Percentiles rank a stretch among this genome's conserved stretches.
phyloP scores from a whole-genome alignment of 2,888 invertebrate species.

The Agriopis marginaria region DNA sequence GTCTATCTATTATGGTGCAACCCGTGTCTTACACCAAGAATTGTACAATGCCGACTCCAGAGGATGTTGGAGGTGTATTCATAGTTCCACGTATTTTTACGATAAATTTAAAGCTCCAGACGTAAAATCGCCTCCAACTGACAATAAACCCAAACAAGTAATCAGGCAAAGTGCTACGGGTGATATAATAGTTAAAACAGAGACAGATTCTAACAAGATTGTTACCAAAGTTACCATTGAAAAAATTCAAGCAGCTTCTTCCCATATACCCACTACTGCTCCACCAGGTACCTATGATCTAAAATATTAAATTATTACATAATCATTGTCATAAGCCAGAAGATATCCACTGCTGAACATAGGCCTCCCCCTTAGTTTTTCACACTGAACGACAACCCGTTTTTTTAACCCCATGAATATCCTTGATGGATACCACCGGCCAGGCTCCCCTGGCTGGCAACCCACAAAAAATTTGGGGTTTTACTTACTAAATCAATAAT shows the following conservation, averaged over 20 bases:
- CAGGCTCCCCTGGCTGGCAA: too few relatives aligned
- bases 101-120: constrained; percentile 63
- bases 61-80: constrained; percentile 59
- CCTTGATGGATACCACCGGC: too few relatives aligned
- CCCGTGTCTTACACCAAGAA: constrained; percentile 55
- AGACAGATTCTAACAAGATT: constrained; percentile 67
- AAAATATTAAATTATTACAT: neutral
- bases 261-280: constrained; percentile 34
- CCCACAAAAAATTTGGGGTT: too few relatives aligned
- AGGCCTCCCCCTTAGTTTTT: too few relatives aligned
- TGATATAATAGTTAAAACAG: constrained; percentile 77
- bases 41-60: constrained; percentile 48
- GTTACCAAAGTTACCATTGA: constrained; percentile 82
- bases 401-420: too few relatives aligned
- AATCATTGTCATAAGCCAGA: too few relatives aligned
- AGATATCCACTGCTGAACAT: too few relatives aligned
- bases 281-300: constrained; percentile 60
- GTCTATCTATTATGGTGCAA: constrained; percentile 57
- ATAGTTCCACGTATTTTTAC: constrained; percentile 59
- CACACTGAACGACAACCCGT: too few relatives aligned
- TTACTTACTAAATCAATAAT: too few relatives aligned
- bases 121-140: constrained; percentile 42
- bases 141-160: constrained; percentile 52
- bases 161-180: constrained; percentile 67
- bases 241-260: constrained; percentile 52